Evolutionary conservation across 2,113 vertebrate genomes (phyloP).

Genomic region (Nothocercus julius): DNA sequence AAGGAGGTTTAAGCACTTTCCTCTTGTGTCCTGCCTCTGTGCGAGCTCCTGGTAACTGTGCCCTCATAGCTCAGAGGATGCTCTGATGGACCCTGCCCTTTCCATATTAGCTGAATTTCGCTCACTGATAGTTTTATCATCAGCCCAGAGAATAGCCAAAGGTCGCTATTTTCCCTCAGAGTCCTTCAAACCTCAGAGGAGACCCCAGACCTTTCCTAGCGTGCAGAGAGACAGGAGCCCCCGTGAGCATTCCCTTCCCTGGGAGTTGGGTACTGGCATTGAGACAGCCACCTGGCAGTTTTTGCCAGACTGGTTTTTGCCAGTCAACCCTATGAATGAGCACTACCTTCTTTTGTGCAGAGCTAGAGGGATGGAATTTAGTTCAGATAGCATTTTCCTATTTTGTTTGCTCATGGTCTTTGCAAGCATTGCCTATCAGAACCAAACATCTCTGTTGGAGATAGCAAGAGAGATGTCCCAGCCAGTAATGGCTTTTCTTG

Average conservation of each 20-base stretch:
- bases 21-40: not conserved
- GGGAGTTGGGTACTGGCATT: not conserved
- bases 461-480: not conserved
- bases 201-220: not conserved
- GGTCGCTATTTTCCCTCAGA: not conserved
- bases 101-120: not conserved
- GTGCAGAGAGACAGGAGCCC: not conserved
- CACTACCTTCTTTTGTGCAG: not conserved
- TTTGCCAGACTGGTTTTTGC: not conserved
- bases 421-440: not conserved
- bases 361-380: not conserved
- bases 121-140: not conserved
- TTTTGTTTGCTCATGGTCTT: not conserved
- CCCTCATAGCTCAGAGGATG: no score
- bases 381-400: not conserved
- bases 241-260: not conserved
- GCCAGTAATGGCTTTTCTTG: not conserved
- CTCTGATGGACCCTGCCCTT: not conserved
- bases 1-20: not conserved
- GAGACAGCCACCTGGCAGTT: not conserved
- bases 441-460: not conserved
- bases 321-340: not conserved
- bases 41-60: not conserved
- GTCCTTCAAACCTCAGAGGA: not conserved
- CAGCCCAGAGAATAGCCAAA: not conserved